Conservation (phyloP, 2,797 vertebrate genomes). For the Sebastes minor region DNA sequence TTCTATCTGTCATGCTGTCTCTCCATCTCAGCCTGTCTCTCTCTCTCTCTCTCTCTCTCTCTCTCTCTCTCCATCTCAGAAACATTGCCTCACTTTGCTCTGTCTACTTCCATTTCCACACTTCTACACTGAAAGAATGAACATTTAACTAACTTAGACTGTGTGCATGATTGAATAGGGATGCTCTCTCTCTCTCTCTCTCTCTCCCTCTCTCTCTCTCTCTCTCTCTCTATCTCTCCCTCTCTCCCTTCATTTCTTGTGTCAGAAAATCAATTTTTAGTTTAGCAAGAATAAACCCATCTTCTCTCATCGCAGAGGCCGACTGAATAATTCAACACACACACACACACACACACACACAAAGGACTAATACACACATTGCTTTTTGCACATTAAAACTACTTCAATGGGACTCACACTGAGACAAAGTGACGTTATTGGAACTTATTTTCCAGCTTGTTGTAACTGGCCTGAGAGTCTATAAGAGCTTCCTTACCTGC, state of each 20-base stretch:
- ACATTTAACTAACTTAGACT: constrained; percentile 62
- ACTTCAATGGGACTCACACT: not conserved
- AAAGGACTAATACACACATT: not conserved
- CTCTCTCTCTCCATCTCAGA: constrained; percentile 7
- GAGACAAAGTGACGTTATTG: not conserved
- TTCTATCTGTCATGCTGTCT: constrained; percentile 10
- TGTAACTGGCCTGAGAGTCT: too few species aligned
- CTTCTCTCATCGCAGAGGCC: constrained; percentile 53
- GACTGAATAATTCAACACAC: constrained; percentile 77
- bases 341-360: not conserved
- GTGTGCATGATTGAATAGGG: constrained; percentile 53
- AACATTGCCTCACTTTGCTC: constrained; percentile 22
- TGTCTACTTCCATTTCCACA: constrained; percentile 35
- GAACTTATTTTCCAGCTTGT: too few species aligned
- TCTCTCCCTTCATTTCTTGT: constrained; percentile 77
- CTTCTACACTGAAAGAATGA: constrained; percentile 42
- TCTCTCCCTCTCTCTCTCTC: not conserved
- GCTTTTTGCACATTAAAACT: not conserved
- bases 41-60: not conserved
- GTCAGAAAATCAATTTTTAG: constrained; percentile 94
- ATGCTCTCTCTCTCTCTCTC: not conserved
- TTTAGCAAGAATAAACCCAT: constrained; percentile 77
- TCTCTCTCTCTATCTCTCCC: not conserved
- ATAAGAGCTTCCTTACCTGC: too few species aligned
- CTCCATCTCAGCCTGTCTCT: constrained; percentile 28